Percentiles rank a stretch among this genome's conserved stretches.
Conservation (phyloP, 2,113 vertebrate species). For the Epinephelus cyanopodus region DNA sequence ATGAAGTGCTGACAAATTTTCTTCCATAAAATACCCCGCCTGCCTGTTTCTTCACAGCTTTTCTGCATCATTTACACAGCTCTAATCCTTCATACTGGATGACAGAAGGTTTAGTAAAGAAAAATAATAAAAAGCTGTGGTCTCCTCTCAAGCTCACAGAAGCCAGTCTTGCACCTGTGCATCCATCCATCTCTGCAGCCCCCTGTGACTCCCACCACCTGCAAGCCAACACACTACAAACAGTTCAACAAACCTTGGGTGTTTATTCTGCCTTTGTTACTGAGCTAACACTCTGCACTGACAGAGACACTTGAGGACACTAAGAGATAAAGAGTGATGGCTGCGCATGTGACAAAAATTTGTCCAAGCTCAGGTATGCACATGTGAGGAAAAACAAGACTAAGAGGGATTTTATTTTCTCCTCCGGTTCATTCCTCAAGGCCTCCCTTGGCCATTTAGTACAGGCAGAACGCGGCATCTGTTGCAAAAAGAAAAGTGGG, state of each 20-base stretch:
- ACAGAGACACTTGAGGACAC: not conserved
- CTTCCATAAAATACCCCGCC: not conserved
- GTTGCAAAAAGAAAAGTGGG: conserved; percentile 62
- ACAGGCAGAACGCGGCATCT: conserved; percentile 43
- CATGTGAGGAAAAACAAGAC: conserved; percentile 8
- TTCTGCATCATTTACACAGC: conserved; percentile 8
- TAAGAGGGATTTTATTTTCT: conserved; percentile 7
- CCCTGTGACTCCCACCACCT: conserved; percentile 53
- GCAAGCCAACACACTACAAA: conserved; percentile 37
- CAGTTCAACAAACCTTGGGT: conserved; percentile 37
- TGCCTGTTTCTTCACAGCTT: not conserved
- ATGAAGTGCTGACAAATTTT: not conserved
- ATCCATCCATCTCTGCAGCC: conserved; percentile 52
- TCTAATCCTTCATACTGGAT: conserved; percentile 9
- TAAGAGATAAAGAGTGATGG: conserved; percentile 8
- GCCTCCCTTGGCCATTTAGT: conserved; percentile 44
- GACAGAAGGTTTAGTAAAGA: conserved; percentile 42
- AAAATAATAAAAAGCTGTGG: conserved; percentile 35
- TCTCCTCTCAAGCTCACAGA: conserved; percentile 31
- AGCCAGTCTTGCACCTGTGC: conserved; percentile 52
- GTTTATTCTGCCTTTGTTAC: conserved; percentile 51
- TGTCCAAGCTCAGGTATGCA: conserved; percentile 20
- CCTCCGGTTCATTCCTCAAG: not conserved
- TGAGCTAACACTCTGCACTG: conserved; percentile 31
- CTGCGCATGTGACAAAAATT: not conserved